These are phyloP conservation scores for Galemys pyrenaicus DNA, from an alignment of 2,113 vertebrate genomes.

Conservation along the genomic window DNA sequence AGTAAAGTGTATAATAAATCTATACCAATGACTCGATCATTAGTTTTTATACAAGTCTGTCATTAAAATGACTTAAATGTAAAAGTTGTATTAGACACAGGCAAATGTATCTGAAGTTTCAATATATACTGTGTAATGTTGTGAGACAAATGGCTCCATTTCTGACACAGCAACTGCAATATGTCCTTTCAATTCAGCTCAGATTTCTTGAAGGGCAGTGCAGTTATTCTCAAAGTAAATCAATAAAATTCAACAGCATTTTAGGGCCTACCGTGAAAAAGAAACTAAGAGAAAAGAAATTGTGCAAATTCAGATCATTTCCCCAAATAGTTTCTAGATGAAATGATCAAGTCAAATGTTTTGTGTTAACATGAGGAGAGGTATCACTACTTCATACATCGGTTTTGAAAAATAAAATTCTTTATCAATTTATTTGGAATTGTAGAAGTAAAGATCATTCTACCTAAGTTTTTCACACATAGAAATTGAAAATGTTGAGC, in stretches of 20 bases:
- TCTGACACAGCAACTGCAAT: conserved; percentile 17
- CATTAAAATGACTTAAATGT: conserved; percentile 64
- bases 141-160: conserved; percentile 65
- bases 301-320: conserved; percentile 60
- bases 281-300: not conserved
- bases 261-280: conserved; percentile 34
- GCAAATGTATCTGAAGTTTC: conserved; percentile 19
- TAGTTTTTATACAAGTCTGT: conserved; percentile 57
- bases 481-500: not conserved
- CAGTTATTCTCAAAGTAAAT: conserved; percentile 44
- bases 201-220: conserved; percentile 58
- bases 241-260: conserved; percentile 40
- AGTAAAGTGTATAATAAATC: not conserved
- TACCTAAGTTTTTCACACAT: not conserved
- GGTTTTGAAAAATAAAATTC: conserved; percentile 12
- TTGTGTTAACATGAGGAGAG: not conserved
- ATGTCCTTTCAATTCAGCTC: conserved; percentile 27
- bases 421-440: not conserved
- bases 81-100: conserved; percentile 59
- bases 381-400: not conserved
- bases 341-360: conserved; percentile 53
- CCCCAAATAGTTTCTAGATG: conserved; percentile 39
- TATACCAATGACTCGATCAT: conserved; percentile 25
- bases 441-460: not conserved
- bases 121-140: conserved; percentile 53